phyloP scores from a whole-genome alignment of 2,888 invertebrate genomes.

The Muschampia staudingeri region DNA sequence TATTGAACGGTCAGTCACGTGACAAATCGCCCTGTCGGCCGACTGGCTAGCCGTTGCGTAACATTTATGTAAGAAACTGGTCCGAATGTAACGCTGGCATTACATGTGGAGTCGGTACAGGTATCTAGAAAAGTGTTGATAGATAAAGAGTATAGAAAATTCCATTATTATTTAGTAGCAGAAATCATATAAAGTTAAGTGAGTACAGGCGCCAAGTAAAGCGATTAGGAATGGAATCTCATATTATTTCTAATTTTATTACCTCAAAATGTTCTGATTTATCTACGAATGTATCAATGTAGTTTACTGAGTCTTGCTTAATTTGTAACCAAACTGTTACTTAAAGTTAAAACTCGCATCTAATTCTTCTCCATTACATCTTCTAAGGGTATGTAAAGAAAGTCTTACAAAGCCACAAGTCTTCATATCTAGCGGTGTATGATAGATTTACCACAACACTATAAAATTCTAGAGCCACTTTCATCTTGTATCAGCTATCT shows the following conservation, averaged over 20 bases:
- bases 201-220: no score
- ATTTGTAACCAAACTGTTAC: no score
- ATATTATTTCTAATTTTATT: no score
- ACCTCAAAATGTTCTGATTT: no score
- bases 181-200: neutral
- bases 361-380: no score
- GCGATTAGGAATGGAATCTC: no score
- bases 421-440: no score
- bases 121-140: constrained; percentile 24
- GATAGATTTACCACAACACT: neutral
- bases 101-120: constrained; percentile 54
- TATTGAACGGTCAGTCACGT: constrained; percentile 47
- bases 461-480: neutral
- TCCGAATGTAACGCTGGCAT: constrained; percentile 74
- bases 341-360: no score
- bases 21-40: constrained; percentile 51
- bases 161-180: neutral
- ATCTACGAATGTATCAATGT: no score
- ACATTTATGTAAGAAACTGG: constrained; percentile 86
- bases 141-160: neutral
- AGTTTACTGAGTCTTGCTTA: no score
- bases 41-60: constrained; percentile 76
- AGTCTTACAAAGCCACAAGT: no score
- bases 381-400: no score
- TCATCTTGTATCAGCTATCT: neutral